These are phyloP conservation scores for Camelus dromedarius DNA, from an alignment of 2,113 vertebrate species.

Conservation along the genomic window DNA sequence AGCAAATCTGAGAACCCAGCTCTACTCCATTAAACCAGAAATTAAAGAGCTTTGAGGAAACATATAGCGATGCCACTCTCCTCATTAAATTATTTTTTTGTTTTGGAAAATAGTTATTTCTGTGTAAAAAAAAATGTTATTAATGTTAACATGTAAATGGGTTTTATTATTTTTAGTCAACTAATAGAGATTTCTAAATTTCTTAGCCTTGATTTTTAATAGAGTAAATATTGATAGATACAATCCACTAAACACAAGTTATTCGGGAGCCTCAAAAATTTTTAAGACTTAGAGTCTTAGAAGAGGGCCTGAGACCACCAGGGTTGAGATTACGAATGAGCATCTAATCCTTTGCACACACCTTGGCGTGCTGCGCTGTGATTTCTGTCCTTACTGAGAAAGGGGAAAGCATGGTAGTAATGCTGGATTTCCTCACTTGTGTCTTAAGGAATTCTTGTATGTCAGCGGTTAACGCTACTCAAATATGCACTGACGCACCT, in stretches of 20 bases:
- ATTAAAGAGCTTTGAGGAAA: neutral
- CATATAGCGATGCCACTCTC: too few species aligned
- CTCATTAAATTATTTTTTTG: neutral
- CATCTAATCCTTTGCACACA: neutral
- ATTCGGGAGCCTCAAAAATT: neutral
- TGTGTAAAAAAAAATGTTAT: neutral
- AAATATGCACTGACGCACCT: neutral
- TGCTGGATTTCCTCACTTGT: too few species aligned
- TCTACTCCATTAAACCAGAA: neutral
- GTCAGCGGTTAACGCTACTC: neutral
- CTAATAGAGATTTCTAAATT: neutral
- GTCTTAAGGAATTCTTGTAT: neutral
- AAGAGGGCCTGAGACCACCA: neutral
- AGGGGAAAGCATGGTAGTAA: rapidly evolving
- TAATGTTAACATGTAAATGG: neutral
- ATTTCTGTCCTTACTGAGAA: neutral
- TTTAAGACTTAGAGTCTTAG: neutral
- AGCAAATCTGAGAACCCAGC: neutral
- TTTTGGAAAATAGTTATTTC: neutral
- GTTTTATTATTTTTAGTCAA: neutral
- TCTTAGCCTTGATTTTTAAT: neutral
- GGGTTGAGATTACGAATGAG: neutral
- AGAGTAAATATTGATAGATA: neutral
- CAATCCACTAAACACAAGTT: neutral
- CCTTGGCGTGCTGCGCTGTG: rapidly evolving